These are phyloP conservation scores for Oryctolagus cuniculus DNA, from an alignment of 2,113 vertebrate species.

Conservation along the genomic window DNA sequence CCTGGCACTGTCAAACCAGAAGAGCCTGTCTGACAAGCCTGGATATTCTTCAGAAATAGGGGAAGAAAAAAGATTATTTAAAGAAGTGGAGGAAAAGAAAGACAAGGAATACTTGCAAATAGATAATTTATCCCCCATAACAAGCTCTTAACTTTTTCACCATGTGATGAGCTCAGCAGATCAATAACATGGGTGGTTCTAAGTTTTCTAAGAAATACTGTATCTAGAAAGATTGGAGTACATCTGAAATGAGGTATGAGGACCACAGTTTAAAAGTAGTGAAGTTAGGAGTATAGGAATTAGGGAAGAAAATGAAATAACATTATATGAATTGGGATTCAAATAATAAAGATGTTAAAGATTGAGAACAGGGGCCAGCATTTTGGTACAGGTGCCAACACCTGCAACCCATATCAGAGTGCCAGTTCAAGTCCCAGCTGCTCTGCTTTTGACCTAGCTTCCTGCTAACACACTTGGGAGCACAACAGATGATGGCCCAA, in stretches of 20 bases:
- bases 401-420: no score
- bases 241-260: not conserved
- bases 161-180: not conserved
- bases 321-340: not conserved
- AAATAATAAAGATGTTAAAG: not conserved
- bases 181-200: not conserved
- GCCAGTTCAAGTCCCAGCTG: no score
- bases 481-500: no score
- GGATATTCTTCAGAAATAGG: not conserved
- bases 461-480: no score
- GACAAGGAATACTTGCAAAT: not conserved
- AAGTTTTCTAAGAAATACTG: not conserved
- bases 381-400: no score
- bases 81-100: not conserved
- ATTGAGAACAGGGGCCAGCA: not conserved
- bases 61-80: not conserved
- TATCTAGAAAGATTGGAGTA: not conserved
- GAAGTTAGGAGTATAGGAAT: not conserved
- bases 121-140: not conserved
- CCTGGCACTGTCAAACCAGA: slow-evolving; percentile 10
- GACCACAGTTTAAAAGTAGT: not conserved
- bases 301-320: not conserved
- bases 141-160: not conserved
- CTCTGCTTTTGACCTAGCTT: no score
- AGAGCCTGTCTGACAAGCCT: not conserved